Evolutionary conservation across 92 coral and sea anemone genomes (phyloP).

Genomic region (Epizoanthus stellaris): DNA sequence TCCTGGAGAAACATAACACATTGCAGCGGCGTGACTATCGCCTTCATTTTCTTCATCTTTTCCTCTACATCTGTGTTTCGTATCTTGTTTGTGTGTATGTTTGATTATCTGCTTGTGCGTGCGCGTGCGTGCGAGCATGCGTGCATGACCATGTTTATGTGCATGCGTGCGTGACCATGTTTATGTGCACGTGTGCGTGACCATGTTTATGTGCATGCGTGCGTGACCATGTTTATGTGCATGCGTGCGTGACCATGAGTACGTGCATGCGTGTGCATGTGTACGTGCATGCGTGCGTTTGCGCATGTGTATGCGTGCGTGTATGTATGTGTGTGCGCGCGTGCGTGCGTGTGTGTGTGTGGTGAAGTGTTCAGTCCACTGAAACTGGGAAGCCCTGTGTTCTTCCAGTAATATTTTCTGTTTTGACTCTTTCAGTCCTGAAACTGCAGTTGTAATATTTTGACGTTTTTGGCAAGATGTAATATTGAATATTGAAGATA

Average conservation of each 20-base stretch:
- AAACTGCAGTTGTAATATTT: too few species aligned
- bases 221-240: neutral
- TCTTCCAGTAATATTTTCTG: too few species aligned
- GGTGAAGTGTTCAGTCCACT: too few species aligned
- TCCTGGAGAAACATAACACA: slow-evolving; percentile 50
- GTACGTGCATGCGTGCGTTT: too few species aligned
- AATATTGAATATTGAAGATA: too few species aligned
- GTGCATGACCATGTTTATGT: neutral
- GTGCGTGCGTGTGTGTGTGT: neutral
- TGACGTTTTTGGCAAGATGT: too few species aligned
- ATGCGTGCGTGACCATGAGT: neutral
- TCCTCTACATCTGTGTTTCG: neutral
- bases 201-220: neutral
- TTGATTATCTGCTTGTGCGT: neutral
- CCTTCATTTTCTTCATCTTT: neutral
- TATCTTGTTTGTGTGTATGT: neutral
- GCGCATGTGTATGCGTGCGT: neutral
- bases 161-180: neutral
- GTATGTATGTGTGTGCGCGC: neutral
- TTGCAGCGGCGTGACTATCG: slow-evolving; percentile 13
- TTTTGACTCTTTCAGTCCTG: too few species aligned
- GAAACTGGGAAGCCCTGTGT: too few species aligned
- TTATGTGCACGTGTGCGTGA: neutral
- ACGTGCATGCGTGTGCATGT: neutral
- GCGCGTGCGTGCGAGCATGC: neutral